phyloP scores from a whole-genome alignment of 1,140 invertebrate genomes.

The Sminthurides bifidus region DNA sequence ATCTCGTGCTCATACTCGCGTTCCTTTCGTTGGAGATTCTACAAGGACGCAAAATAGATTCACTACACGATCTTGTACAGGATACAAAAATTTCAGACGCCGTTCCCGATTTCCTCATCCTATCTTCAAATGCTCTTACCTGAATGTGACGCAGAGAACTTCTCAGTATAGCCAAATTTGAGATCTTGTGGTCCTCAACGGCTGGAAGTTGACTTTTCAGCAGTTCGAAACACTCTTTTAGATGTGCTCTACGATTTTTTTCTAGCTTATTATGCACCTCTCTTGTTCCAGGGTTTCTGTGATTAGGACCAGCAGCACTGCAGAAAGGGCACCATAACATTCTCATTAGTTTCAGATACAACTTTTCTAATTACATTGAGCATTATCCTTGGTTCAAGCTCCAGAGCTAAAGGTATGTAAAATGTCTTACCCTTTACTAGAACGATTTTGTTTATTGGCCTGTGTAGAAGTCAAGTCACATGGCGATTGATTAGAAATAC shows the following conservation, averaged over 20 bases:
- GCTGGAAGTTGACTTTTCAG: conserved; percentile 60
- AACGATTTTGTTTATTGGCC: too few species aligned
- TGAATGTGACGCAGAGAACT: conserved; percentile 72
- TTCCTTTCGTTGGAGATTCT: conserved; percentile 56
- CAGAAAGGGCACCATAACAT: conserved; percentile 22
- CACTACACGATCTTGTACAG: too few species aligned
- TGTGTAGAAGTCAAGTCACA: conserved; percentile 26
- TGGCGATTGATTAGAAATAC: conserved; percentile 24
- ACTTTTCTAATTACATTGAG: too few species aligned
- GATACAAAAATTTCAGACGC: too few species aligned
- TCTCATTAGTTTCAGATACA: too few species aligned
- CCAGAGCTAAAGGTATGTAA: too few species aligned
- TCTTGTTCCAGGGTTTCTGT: conserved; percentile 49
- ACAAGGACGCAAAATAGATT: conserved; percentile 18
- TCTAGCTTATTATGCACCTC: conserved; percentile 94
- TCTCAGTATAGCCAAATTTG: conserved; percentile 80
- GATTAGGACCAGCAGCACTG: conserved; percentile 13
- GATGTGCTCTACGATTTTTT: conserved; percentile 81
- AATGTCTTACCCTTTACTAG: too few species aligned
- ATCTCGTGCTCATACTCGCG: conserved; percentile 73
- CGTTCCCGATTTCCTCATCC: too few species aligned
- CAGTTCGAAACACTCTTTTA: conserved; percentile 87
- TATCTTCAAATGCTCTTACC: too few species aligned
- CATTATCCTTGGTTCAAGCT: too few species aligned
- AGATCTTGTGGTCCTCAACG: conserved; percentile 76